Percentiles rank a stretch among this genome's conserved stretches.
phyloP scores from a whole-genome alignment of 2,888 invertebrate genomes.

The Sicus ferrugineus region DNA sequence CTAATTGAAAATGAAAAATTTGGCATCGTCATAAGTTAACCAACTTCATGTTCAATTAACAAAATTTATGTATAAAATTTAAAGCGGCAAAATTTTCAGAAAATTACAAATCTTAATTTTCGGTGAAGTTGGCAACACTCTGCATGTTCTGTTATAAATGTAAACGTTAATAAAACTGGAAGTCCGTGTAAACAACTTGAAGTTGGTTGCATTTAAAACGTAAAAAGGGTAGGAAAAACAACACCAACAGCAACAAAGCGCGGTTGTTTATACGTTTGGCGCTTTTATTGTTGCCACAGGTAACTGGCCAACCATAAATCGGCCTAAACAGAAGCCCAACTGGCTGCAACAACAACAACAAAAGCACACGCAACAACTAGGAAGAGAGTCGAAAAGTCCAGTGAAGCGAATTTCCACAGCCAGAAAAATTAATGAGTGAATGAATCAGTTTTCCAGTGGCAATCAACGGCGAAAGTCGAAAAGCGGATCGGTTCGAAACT shows the following conservation, averaged over 20 bases:
- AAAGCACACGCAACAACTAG: constrained; percentile 32
- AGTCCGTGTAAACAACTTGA: constrained; percentile 47
- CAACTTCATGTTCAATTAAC: no score
- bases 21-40: no score
- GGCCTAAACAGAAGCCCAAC: constrained; percentile 47
- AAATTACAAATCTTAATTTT: no score
- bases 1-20: no score
- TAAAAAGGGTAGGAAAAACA: neutral
- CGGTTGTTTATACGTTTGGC: constrained; percentile 36
- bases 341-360: constrained; percentile 25
- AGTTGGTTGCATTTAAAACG: constrained; percentile 43
- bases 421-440: constrained; percentile 29
- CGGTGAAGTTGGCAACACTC: no score
- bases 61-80: no score
- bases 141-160: no score
- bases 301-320: constrained; percentile 60
- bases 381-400: constrained; percentile 30
- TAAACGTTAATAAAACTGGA: constrained; percentile 16
- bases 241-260: constrained; percentile 35
- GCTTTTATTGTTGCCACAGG: constrained; percentile 60
- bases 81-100: no score
- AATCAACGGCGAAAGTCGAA: constrained; percentile 49
- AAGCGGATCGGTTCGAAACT: constrained; percentile 19
- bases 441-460: constrained; percentile 53
- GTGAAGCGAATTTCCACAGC: constrained; percentile 25